A percentile compares a stretch with the other conserved stretches of the same genome.
Conservation (phyloP, 2,888 invertebrate genomes). For the Tinea pellionella region DNA sequence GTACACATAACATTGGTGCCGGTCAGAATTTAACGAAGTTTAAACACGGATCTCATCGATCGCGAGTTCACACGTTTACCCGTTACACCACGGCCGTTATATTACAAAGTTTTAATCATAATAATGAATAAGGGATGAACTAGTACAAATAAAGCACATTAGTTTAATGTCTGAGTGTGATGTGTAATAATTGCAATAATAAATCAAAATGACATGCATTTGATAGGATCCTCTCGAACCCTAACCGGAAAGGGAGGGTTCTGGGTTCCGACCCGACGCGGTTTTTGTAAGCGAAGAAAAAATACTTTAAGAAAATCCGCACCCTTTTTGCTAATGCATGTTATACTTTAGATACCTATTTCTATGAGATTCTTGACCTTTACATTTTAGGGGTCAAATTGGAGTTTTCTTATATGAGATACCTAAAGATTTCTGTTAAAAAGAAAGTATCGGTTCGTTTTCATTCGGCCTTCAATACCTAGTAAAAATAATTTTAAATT, state of each 20-base stretch:
- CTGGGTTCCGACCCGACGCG: slow-evolving; percentile 13
- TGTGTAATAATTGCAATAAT: slow-evolving; percentile 45
- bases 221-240: slow-evolving; percentile 42
- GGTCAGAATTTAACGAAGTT: too few species aligned
- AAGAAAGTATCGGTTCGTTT: not conserved
- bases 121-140: not conserved
- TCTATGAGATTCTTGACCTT: slow-evolving; percentile 51
- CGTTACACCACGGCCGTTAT: too few species aligned
- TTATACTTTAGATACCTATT: slow-evolving; percentile 43
- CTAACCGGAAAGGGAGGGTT: slow-evolving; percentile 29
- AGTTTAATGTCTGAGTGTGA: not conserved
- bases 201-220: slow-evolving; percentile 62
- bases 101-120: not conserved
- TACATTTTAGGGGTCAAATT: slow-evolving; percentile 23
- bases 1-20: too few species aligned
- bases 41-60: too few species aligned
- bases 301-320: slow-evolving; percentile 44
- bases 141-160: not conserved
- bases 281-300: slow-evolving; percentile 34
- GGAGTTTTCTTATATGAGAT: too few species aligned
- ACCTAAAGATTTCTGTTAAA: slow-evolving; percentile 22
- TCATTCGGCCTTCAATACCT: too few species aligned
- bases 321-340: slow-evolving; percentile 51
- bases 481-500: too few species aligned
- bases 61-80: too few species aligned